Conservation (phyloP, 2,797 vertebrate species). For the Anolis apletophallus region DNA sequence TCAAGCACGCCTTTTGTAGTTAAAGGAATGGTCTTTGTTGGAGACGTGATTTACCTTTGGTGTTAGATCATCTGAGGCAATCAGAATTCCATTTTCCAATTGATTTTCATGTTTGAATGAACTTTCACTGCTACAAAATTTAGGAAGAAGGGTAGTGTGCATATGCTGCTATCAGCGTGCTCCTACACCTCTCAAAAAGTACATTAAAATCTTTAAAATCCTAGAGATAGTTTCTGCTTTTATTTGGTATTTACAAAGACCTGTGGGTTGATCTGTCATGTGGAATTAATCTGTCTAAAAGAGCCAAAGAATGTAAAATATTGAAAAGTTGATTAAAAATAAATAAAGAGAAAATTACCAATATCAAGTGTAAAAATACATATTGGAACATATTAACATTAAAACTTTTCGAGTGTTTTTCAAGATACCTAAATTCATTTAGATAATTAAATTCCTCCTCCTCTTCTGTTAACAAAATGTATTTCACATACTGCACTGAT, state of each 20-base stretch:
- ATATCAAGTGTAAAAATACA: not conserved
- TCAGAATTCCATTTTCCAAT: constrained; percentile 64
- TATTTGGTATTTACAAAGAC: not conserved
- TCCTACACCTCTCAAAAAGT: rapidly evolving
- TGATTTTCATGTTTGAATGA: constrained; percentile 65
- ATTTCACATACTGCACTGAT: not conserved
- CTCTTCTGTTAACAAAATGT: not conserved
- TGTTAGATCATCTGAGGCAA: constrained; percentile 82
- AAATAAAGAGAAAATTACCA: not conserved
- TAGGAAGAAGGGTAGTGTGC: too few relatives aligned
- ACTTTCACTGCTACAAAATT: constrained; percentile 61
- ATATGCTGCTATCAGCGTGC: constrained; percentile 3
- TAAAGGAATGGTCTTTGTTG: constrained; percentile 73
- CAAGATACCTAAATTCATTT: not conserved
- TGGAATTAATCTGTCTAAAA: not conserved
- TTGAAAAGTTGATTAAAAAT: not conserved
- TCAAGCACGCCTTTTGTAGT: constrained; percentile 76
- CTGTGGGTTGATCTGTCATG: not conserved
- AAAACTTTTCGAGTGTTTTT: too few relatives aligned
- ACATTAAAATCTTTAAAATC: not conserved
- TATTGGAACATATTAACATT: not conserved
- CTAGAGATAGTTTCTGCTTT: not conserved
- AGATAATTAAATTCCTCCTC: not conserved
- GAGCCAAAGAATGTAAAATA: not conserved
- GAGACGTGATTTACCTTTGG: constrained; percentile 72